A percentile compares a stretch with the other conserved stretches of the same genome.
Conservation (phyloP, 1,140 invertebrate genomes). For the Zaprionus capensis region DNA sequence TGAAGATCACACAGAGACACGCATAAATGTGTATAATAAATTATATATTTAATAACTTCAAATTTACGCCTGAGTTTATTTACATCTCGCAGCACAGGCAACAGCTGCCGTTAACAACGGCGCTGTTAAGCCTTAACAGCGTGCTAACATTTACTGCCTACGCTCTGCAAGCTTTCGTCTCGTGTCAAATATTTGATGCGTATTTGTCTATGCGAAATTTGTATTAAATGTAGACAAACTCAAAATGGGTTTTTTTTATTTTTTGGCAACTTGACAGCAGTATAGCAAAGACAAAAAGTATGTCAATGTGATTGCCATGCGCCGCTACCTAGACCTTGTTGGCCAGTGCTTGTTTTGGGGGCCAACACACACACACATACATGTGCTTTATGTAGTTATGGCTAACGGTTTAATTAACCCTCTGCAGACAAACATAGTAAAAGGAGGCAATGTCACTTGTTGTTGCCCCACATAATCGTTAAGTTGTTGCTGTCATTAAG, state of each 20-base stretch:
- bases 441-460: conserved; percentile 4
- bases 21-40: background rate
- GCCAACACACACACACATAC: background rate
- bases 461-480: conserved; percentile 13
- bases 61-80: background rate
- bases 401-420: conserved; percentile 40
- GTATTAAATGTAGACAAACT: conserved; percentile 1
- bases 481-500: conserved; percentile 12
- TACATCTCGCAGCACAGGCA: background rate
- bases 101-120: background rate
- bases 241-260: background rate
- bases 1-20: background rate
- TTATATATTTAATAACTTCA: background rate
- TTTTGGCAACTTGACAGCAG: conserved; percentile 40
- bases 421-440: conserved; percentile 6
- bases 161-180: background rate
- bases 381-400: background rate
- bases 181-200: background rate
- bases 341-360: conserved; percentile 23
- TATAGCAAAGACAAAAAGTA: conserved; percentile 15
- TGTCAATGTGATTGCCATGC: conserved; percentile 36
- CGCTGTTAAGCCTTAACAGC: background rate
- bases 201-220: conserved; percentile 15
- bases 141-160: background rate
- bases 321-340: conserved; percentile 39